phyloP scores from a whole-genome alignment of 2,113 vertebrate species.

The Thinocorus orbignyianus region DNA sequence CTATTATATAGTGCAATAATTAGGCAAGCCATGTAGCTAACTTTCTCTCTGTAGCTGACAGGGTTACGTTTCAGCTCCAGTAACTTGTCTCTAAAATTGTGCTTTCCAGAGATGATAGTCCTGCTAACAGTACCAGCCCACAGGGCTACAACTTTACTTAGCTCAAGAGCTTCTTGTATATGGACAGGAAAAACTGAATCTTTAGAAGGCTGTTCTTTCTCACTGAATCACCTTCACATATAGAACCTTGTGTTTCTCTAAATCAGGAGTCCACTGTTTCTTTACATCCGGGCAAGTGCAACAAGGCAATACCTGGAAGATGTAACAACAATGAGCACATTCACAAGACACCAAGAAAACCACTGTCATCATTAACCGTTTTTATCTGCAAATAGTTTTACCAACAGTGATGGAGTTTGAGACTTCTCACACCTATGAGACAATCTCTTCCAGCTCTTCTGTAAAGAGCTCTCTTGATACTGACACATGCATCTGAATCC shows the following conservation, averaged over 20 bases:
- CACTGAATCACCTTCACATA: not conserved
- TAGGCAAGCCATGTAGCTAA: not conserved
- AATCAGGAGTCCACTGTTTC: not conserved
- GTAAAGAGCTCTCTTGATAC: not conserved
- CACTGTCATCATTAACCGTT: not conserved
- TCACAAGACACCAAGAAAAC: not conserved
- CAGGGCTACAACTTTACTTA: not conserved
- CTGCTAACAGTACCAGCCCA: not conserved
- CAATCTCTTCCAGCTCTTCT: not conserved
- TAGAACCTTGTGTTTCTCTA: not conserved
- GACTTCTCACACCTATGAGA: not conserved
- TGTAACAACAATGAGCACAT: not conserved
- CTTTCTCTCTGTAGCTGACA: not conserved
- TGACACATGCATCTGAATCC: not conserved
- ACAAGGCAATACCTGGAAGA: not conserved
- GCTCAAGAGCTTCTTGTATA: not conserved
- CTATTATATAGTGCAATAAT: not conserved
- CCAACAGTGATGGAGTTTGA: not conserved
- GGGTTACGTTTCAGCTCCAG: not conserved
- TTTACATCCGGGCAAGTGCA: not conserved
- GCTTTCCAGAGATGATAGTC: not conserved
- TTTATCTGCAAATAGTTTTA: not conserved
- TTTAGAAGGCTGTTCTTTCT: not conserved
- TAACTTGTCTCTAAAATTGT: not conserved
- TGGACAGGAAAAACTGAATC: not conserved